Evolutionary conservation across 2,113 vertebrate species (phyloP).

Genomic region (Neolamprologus ventralis): DNA sequence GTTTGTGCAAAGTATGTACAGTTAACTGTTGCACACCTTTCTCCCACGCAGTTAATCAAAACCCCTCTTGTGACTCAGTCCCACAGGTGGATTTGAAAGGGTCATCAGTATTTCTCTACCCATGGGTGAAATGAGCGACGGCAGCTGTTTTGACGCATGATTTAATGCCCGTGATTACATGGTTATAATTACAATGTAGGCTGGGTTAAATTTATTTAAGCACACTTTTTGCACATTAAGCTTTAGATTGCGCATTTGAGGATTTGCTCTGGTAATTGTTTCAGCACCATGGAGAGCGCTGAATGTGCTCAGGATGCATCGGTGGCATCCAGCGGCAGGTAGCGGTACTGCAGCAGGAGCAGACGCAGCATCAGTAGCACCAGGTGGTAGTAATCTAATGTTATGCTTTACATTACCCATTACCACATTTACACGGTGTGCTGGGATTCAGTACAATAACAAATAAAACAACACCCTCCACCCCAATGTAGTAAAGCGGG

Average conservation of each 20-base stretch:
- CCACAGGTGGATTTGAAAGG: not conserved
- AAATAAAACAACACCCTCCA: not conserved
- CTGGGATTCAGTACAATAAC: not conserved
- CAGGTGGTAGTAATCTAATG: not conserved
- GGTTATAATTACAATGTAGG: not conserved
- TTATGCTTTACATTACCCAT: not conserved
- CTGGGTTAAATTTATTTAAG: not conserved
- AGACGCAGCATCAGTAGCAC: not conserved
- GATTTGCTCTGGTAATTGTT: not conserved
- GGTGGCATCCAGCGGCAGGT: conserved; percentile 30
- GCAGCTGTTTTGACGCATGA: not conserved
- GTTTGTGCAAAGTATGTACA: not conserved
- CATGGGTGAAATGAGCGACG: not conserved
- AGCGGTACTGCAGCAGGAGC: not conserved
- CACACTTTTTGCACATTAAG: not conserved
- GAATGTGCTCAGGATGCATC: not conserved
- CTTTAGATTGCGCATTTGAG: not conserved
- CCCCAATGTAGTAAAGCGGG: not conserved
- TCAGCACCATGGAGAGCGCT: conserved; percentile 62
- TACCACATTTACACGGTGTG: not conserved
- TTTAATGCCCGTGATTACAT: not conserved
- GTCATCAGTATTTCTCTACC: not conserved
- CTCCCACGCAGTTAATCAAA: not conserved
- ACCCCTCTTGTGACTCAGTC: not conserved
- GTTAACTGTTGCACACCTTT: not conserved